Conservation (phyloP, 2,113 vertebrate genomes). For the Xenus cinereus region DNA sequence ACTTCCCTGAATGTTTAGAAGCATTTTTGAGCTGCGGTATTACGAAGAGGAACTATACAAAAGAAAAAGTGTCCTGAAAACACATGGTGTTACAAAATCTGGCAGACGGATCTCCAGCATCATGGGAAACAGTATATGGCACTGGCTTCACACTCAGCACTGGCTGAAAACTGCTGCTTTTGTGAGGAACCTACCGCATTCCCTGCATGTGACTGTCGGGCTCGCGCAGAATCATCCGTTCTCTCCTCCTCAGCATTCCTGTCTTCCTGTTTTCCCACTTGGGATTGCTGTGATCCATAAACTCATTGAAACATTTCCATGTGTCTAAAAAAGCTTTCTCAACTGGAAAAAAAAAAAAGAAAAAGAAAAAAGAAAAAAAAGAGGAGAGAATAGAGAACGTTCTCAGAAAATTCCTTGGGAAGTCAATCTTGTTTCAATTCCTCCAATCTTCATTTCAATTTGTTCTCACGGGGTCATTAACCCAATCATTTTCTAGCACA, state of each 20-base stretch:
- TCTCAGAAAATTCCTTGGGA: not conserved
- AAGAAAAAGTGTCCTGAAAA: not conserved
- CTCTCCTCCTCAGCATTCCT: not conserved
- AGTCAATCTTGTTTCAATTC: not conserved
- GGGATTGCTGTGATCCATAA: not conserved
- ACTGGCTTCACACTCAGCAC: not conserved
- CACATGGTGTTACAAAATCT: not conserved
- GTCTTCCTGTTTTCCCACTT: not conserved
- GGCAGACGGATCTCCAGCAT: rapidly evolving
- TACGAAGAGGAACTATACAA: not conserved
- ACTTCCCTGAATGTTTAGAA: not conserved
- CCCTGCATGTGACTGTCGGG: rapidly evolving
- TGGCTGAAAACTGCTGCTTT: not conserved
- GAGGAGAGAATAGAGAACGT: not conserved
- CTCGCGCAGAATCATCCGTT: not conserved
- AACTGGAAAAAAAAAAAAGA: not conserved
- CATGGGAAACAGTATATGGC: not conserved
- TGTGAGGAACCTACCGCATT: not conserved
- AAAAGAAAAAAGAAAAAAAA: not conserved
- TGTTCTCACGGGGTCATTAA: not conserved
- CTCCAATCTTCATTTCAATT: not conserved
- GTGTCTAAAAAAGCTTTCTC: not conserved
- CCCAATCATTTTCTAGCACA: not conserved
- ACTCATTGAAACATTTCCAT: not conserved
- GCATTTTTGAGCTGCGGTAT: not conserved